Base-by-base conservation (phyloP, 2,797 vertebrate species). In the Ctenopoma multispine region DNA sequence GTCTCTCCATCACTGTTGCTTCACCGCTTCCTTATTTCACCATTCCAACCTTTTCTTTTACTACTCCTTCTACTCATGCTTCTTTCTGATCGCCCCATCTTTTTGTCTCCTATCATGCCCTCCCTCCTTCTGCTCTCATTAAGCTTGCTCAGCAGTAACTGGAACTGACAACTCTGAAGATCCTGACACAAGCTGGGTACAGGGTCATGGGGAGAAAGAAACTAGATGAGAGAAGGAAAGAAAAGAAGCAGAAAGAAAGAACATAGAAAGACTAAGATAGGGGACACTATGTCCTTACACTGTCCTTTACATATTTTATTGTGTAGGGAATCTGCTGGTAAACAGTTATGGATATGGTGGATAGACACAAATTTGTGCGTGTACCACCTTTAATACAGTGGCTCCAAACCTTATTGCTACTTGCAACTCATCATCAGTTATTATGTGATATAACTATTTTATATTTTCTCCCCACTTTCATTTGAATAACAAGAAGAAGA, bases 121-220 rank as follows among this genome's bases (percentile, higher is more conserved):
- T 55, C 61, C 67, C 67, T 63, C 65, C 43, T 44, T 83, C 81
- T 50, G 62, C 73, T 85, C 85, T 89, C 85, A 89, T 91, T 91
- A 91, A 88, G 88, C 84, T 86, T 67, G 80, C 81, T 91, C 90
- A 90, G 88, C 89, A 87, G 80, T 88, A 89, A 89, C 67, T 78
- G 79, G 76, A 88, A 79, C 83, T 88, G 90, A 89, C 89, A 91
- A 69, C 78, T 80, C 84, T 43, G 75, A 77, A 71, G 77, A 85
- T 78, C 80, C 75, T 83, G 81, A 87, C 86, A 89, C 82, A 75
- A 57, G 43, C 24, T 27, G 51, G 79, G 80, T 77, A 73, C 77
- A 83, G 88, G 85, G 87, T 89, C 86, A 87, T 21, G 80, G 72
- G 61, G 71, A 71, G 56, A 77, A 55, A 78, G 70, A 58, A 70